phyloP scores from a whole-genome alignment of 2,888 invertebrate species.

The Athalia cordata region DNA sequence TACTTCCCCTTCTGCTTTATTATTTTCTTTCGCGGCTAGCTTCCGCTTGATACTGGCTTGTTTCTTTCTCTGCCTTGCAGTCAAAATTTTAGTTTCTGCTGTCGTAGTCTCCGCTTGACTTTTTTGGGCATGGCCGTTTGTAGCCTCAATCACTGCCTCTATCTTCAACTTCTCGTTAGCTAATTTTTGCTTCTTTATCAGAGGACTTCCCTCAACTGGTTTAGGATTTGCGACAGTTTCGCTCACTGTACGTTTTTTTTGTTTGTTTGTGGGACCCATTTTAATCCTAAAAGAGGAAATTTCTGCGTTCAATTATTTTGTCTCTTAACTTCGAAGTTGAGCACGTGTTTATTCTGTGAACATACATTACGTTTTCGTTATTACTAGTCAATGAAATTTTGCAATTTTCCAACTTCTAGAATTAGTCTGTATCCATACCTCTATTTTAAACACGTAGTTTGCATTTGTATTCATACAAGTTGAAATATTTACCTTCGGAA shows the following conservation, averaged over 20 bases:
- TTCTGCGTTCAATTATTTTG: no score
- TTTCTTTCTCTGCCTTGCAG: neutral
- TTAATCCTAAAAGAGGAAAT: neutral
- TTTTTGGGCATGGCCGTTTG: no score
- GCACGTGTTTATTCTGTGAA: no score
- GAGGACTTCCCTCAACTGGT: neutral
- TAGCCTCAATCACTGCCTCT: neutral
- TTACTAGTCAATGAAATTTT: no score
- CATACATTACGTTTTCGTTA: no score
- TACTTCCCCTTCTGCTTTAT: neutral
- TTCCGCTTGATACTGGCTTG: neutral
- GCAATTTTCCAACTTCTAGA: no score
- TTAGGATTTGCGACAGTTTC: neutral
- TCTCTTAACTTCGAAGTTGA: no score
- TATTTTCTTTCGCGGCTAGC: neutral
- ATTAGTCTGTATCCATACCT: no score
- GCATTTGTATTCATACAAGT: no score
- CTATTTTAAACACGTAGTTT: no score
- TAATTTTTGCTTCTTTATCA: constrained; percentile 16
- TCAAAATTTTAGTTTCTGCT: neutral
- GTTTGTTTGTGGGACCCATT: constrained; percentile 5
- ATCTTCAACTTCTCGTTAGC: neutral
- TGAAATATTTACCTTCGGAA: no score
- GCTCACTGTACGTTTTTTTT: constrained; percentile 6
- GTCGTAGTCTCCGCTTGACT: neutral